These are phyloP conservation scores for Ceratotherium simum DNA, from an alignment of 2,113 vertebrate genomes.

Conservation along the genomic window DNA sequence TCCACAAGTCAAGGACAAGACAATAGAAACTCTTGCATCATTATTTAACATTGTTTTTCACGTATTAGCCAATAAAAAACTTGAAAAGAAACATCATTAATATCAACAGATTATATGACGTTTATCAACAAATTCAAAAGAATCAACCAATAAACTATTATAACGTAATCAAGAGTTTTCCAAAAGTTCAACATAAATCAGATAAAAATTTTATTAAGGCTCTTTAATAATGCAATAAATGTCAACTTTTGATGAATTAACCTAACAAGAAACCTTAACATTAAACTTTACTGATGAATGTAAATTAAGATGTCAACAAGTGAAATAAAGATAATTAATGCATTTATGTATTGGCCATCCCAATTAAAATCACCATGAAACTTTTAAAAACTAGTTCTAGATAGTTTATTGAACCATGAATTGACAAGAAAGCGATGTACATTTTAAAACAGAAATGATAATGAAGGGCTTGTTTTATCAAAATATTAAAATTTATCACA, in stretches of 20 bases:
- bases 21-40: not conserved
- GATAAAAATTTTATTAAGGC: not conserved
- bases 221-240: constrained; percentile 3
- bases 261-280: not conserved
- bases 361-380: not conserved
- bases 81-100: constrained; percentile 31
- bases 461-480: not conserved
- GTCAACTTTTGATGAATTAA: constrained; percentile 41
- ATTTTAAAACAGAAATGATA: not conserved
- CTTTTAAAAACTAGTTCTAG: not conserved
- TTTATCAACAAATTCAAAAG: not conserved
- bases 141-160: not conserved
- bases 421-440: not conserved
- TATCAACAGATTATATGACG: not conserved
- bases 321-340: not conserved
- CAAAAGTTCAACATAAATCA: constrained; percentile 14
- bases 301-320: not conserved
- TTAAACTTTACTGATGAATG: not conserved
- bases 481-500: constrained; percentile 42
- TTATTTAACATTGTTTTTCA: not conserved
- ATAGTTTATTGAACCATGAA: constrained; percentile 32
- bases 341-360: not conserved
- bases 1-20: not conserved
- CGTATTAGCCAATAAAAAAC: not conserved
- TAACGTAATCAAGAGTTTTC: constrained; percentile 17